Percentiles rank a stretch among this genome's conserved stretches.
These are phyloP conservation scores for Apomyelois bistriatella DNA, from an alignment of 2,888 invertebrate species.

Conservation along the genomic window DNA sequence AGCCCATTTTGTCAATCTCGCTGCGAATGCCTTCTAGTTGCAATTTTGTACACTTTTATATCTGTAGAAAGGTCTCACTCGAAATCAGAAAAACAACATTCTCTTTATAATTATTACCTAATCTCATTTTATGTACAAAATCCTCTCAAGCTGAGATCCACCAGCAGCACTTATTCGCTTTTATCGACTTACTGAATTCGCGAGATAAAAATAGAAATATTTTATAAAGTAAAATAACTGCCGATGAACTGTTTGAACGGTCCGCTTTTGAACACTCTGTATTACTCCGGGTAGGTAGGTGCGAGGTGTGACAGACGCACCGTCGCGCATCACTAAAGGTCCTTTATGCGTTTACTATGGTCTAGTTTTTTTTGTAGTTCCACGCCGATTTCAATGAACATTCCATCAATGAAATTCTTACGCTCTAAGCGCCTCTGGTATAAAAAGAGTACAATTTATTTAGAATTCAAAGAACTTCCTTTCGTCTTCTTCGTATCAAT, in stretches of 20 bases:
- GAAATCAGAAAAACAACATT: too few relatives aligned
- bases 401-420: constrained; percentile 69
- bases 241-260: constrained; percentile 15
- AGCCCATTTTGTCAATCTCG: too few relatives aligned
- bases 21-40: too few relatives aligned
- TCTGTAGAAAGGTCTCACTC: too few relatives aligned
- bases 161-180: too few relatives aligned
- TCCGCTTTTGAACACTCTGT: constrained; percentile 40
- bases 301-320: constrained; percentile 57
- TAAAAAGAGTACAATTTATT: constrained; percentile 42
- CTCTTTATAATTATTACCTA: too few relatives aligned
- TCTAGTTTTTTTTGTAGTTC: constrained; percentile 31
- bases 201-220: too few relatives aligned
- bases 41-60: too few relatives aligned
- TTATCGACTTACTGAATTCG: too few relatives aligned
- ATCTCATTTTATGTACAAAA: too few relatives aligned
- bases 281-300: constrained; percentile 18
- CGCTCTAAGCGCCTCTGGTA: constrained; percentile 59
- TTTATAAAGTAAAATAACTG: too few relatives aligned
- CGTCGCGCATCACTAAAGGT: constrained; percentile 64
- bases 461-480: constrained; percentile 51
- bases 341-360: constrained; percentile 29
- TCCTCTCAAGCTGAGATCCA: too few relatives aligned
- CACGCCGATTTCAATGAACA: constrained; percentile 49
- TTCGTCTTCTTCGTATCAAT: constrained; percentile 9